phyloP scores from a whole-genome alignment of 2,888 invertebrate species.

The Calliscelio sp. region DNA sequence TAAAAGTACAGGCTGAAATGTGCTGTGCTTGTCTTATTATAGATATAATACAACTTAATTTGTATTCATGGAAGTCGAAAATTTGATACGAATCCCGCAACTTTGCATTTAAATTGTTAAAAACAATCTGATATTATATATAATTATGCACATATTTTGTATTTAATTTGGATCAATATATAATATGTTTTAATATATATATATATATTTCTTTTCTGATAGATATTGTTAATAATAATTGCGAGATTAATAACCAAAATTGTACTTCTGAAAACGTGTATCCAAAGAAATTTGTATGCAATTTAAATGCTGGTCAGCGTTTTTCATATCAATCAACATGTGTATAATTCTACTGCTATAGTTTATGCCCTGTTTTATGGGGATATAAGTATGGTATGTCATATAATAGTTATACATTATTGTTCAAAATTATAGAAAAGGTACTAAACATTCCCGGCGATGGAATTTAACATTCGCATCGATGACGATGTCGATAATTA shows the following conservation, averaged over 20 bases:
- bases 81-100: conserved; percentile 76
- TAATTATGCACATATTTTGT: too few species aligned
- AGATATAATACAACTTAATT: conserved; percentile 77
- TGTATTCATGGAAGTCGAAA: conserved; percentile 79
- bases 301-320: conserved; percentile 57
- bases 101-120: conserved; percentile 63
- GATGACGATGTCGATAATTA: conserved; percentile 74
- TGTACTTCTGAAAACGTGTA: too few species aligned
- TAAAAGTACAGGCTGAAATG: conserved; percentile 83
- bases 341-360: conserved; percentile 61
- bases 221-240: too few species aligned
- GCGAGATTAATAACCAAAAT: too few species aligned
- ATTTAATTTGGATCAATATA: too few species aligned
- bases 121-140: too few species aligned
- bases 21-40: conserved; percentile 80
- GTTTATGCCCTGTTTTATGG: conserved; percentile 65
- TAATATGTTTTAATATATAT: too few species aligned
- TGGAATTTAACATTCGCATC: conserved; percentile 76
- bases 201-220: too few species aligned
- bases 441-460: conserved; percentile 77
- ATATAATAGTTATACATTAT: conserved; percentile 58
- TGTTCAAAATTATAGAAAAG: conserved; percentile 76
- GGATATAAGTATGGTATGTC: conserved; percentile 63
- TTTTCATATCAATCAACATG: conserved; percentile 58
- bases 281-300: background rate